phyloP scores from a whole-genome alignment of 2,113 vertebrate species.

The Cyanocitta stelleri region DNA sequence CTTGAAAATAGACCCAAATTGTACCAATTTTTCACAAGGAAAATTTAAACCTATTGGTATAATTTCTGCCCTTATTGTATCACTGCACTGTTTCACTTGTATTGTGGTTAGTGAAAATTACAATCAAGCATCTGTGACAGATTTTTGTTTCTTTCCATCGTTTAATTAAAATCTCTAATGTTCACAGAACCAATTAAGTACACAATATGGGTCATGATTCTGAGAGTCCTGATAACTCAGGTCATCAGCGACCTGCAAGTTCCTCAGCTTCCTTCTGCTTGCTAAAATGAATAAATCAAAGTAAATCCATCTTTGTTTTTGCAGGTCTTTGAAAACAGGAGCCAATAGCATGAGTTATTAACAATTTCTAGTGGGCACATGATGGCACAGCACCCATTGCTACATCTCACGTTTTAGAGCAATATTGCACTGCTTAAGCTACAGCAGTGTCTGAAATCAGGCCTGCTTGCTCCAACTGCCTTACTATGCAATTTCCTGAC shows the following conservation, averaged over 20 bases:
- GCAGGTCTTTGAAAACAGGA: neutral
- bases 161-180: neutral
- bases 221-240: neutral
- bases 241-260: neutral
- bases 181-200: neutral
- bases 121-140: neutral
- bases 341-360: neutral
- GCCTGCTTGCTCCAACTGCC: neutral
- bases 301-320: neutral
- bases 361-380: neutral
- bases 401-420: neutral
- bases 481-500: neutral
- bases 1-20: neutral
- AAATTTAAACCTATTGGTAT: neutral
- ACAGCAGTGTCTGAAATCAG: neutral
- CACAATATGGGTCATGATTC: neutral
- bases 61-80: neutral
- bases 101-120: neutral
- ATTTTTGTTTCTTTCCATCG: neutral
- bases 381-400: neutral
- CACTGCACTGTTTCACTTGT: neutral
- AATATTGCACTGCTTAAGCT: neutral
- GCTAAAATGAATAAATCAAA: neutral
- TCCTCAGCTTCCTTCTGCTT: neutral
- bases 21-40: neutral